A percentile compares a stretch with the other conserved stretches of the same genome.
Evolutionary conservation across 1,140 invertebrate genomes (phyloP).

Genomic region (Neodiprion lecontei): DNA sequence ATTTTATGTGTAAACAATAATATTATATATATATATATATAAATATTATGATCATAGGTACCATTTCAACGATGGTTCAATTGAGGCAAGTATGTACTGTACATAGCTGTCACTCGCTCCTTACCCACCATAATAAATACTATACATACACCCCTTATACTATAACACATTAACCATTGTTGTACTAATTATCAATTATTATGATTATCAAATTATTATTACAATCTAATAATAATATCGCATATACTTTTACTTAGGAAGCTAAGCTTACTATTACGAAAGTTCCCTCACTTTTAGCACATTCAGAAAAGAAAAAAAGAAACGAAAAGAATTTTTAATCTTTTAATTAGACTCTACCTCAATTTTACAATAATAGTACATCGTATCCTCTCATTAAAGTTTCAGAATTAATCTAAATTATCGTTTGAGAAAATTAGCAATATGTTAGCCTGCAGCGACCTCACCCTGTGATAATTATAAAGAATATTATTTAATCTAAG

Average conservation of each 20-base stretch:
- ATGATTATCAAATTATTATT: constrained; percentile 37
- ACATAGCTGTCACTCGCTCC: constrained; percentile 58
- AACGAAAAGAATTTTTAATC: constrained; percentile 38
- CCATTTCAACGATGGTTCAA: constrained; percentile 58
- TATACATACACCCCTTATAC: constrained; percentile 51
- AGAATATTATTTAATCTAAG: constrained; percentile 58
- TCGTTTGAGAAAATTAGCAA: constrained; percentile 31
- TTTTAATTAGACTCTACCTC: constrained; percentile 58
- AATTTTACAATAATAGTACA: constrained; percentile 45
- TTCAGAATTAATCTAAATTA: constrained; percentile 3
- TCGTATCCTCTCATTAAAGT: background rate
- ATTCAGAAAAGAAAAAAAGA: constrained; percentile 37
- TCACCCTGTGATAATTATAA: constrained; percentile 63
- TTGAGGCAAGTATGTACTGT: constrained; percentile 60
- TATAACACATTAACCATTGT: constrained; percentile 56
- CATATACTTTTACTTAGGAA: constrained; percentile 52
- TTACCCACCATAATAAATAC: constrained; percentile 42
- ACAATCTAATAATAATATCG: constrained; percentile 46
- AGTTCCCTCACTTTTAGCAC: constrained; percentile 58
- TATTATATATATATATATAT: constrained; percentile 38
- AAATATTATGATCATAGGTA: constrained; percentile 49
- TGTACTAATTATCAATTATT: constrained; percentile 54
- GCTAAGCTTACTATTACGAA: constrained; percentile 48
- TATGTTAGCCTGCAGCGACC: constrained; percentile 55
- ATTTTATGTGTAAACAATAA: constrained; percentile 59